phyloP scores from a whole-genome alignment of 2,797 vertebrate genomes.

The Pteronotus mesoamericanus region DNA sequence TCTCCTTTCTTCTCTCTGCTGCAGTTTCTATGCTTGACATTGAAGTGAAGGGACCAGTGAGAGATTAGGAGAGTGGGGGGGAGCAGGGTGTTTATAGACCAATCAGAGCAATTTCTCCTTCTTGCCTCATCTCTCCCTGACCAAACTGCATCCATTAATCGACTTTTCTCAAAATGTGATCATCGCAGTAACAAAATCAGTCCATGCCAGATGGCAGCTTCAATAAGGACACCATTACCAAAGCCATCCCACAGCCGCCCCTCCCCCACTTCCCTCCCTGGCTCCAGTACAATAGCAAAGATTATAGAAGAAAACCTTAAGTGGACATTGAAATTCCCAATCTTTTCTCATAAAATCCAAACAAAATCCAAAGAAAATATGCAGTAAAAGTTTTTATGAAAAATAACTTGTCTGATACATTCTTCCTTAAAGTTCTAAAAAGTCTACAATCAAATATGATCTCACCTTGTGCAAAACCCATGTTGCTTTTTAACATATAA shows the following conservation, averaged over 20 bases:
- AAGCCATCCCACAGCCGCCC: background rate
- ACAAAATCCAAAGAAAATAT: background rate
- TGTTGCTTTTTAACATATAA: background rate
- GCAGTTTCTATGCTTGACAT: background rate
- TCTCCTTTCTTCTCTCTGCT: background rate
- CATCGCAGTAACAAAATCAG: background rate
- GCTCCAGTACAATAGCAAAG: background rate
- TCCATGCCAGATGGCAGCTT: background rate
- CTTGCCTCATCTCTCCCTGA: background rate
- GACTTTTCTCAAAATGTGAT: background rate
- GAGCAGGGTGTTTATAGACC: background rate
- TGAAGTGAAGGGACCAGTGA: background rate
- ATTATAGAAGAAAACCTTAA: background rate
- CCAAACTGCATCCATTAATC: background rate
- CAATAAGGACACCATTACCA: background rate
- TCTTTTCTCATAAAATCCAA: background rate
- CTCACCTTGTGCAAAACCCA: background rate
- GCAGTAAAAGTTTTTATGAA: background rate
- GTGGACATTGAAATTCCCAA: background rate
- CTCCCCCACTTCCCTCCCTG: background rate
- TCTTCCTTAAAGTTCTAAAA: background rate
- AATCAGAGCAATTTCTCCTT: background rate
- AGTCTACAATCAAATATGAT: background rate
- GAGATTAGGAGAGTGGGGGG: background rate
- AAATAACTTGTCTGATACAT: background rate